Conservation (phyloP, 2,113 vertebrate genomes). For the Cavia aperea region DNA sequence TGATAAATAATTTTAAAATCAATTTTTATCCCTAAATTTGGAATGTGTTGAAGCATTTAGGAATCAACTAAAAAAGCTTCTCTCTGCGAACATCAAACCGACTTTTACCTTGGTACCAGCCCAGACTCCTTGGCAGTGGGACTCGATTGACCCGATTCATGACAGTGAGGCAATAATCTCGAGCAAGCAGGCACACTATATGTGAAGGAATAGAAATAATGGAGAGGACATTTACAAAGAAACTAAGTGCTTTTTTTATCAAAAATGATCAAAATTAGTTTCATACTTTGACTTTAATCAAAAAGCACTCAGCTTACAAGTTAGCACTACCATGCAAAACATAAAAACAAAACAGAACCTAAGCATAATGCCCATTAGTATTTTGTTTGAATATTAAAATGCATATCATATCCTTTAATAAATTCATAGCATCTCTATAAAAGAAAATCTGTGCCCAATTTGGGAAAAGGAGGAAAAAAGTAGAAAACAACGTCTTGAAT, state of each 20-base stretch:
- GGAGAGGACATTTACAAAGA: not conserved
- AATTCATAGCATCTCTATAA: not conserved
- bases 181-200: conserved; percentile 49
- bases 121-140: not conserved
- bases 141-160: not conserved
- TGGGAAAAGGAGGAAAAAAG: not conserved
- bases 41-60: not conserved
- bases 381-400: not conserved
- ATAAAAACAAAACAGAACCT: not conserved
- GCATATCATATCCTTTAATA: not conserved
- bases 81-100: not conserved
- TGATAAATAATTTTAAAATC: not conserved
- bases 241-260: not conserved
- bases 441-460: not conserved
- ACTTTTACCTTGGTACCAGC: conserved; percentile 18
- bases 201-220: not conserved
- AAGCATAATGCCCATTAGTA: not conserved
- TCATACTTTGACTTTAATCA: not conserved
- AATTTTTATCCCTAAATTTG: not conserved
- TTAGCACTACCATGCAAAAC: not conserved
- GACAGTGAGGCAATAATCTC: conserved; percentile 58
- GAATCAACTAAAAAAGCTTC: not conserved
- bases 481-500: not conserved
- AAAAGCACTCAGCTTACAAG: not conserved
- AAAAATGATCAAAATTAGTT: not conserved